Evolutionary conservation across 2,888 invertebrate species (phyloP).

Genomic region (Empis stercorea): DNA sequence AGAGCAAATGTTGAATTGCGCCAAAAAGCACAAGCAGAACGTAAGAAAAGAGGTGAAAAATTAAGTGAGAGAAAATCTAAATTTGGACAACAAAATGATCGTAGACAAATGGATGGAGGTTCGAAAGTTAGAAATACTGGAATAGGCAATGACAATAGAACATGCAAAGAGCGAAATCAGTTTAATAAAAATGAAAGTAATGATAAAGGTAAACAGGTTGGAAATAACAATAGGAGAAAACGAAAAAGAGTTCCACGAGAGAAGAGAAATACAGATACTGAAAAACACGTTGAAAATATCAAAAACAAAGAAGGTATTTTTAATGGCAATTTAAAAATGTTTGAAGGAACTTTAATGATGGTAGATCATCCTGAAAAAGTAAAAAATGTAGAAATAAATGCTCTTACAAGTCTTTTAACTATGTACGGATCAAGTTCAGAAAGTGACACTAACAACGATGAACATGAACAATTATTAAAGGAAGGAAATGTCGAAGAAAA

Average conservation of each 20-base stretch:
- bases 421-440: constrained; percentile 31
- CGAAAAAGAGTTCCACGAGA: not conserved
- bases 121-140: not conserved
- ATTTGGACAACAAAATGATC: constrained; percentile 35
- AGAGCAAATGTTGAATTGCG: constrained; percentile 51
- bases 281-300: not conserved
- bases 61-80: constrained; percentile 38
- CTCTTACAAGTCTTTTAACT: constrained; percentile 22
- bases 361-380: constrained; percentile 16
- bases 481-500: too few relatives aligned
- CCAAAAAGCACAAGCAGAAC: constrained; percentile 50
- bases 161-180: not conserved
- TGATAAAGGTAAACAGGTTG: not conserved
- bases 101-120: constrained; percentile 17
- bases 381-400: constrained; percentile 13
- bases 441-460: not conserved
- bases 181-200: too few relatives aligned
- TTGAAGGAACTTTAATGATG: constrained; percentile 23
- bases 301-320: not conserved
- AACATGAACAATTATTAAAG: too few relatives aligned
- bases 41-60: constrained; percentile 61
- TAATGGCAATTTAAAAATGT: constrained; percentile 14
- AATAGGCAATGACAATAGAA: constrained; percentile 1
- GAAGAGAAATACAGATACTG: not conserved
- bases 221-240: constrained; percentile 2